Conservation (phyloP, 2,113 vertebrate genomes). For the Onychorhynchus coronatus region DNA sequence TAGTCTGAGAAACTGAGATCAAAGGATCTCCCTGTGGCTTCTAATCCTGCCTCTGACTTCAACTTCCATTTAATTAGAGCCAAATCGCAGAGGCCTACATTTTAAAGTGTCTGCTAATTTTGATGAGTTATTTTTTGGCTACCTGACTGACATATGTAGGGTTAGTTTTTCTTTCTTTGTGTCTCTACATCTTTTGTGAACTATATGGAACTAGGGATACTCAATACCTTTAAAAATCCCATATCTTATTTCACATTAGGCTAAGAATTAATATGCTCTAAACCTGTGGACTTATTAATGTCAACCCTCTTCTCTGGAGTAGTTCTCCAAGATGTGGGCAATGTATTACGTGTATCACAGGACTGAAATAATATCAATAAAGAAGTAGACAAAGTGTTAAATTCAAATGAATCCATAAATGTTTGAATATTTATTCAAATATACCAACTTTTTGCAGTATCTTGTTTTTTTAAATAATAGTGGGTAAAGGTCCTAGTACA, state of each 20-base stretch:
- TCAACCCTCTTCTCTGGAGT: not conserved
- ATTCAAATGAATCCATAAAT: not conserved
- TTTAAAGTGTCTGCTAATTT: conserved; percentile 40
- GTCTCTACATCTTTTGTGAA: not conserved
- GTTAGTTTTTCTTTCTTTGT: not conserved
- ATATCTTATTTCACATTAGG: not conserved
- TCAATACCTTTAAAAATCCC: not conserved
- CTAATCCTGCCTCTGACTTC: conserved; percentile 24
- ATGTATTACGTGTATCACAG: not conserved
- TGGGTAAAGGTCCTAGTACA: not conserved
- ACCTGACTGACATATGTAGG: not conserved
- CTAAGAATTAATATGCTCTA: not conserved
- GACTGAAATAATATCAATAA: not conserved
- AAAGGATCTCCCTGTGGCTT: conserved; percentile 44
- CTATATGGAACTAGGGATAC: not conserved
- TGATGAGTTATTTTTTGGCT: not conserved
- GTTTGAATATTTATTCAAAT: not conserved
- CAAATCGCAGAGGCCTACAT: not conserved
- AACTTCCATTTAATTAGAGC: conserved; percentile 32
- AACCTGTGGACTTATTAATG: not conserved
- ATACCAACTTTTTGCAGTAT: not conserved
- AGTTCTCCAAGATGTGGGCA: not conserved
- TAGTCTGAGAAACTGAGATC: conserved; percentile 39
- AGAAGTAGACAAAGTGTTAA: not conserved
- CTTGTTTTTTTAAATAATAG: not conserved